phyloP scores from a whole-genome alignment of 2,797 vertebrate genomes.

The Podarcis lilfordi region DNA sequence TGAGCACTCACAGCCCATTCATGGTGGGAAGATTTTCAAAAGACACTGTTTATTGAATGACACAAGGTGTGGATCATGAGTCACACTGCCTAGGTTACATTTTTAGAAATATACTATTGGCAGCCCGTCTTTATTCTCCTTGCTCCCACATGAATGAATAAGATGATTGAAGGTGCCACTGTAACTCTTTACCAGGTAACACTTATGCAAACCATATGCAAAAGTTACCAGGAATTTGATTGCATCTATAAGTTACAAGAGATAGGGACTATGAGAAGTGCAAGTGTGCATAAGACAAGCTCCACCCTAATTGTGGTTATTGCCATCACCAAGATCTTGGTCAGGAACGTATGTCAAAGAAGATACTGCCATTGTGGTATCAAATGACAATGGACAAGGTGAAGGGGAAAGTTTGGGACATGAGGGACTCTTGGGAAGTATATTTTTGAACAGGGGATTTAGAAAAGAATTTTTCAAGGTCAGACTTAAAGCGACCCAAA shows the following conservation, averaged over 20 bases:
- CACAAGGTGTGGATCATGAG: conserved; percentile 64
- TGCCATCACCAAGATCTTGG: background rate
- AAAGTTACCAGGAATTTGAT: background rate
- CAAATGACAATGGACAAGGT: background rate
- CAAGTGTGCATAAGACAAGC: background rate
- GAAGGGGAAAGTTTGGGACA: background rate
- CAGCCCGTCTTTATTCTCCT: conserved; percentile 54
- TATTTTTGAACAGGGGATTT: background rate
- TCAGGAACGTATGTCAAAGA: background rate
- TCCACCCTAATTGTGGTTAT: background rate
- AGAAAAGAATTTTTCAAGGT: background rate
- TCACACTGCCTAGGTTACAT: conserved; percentile 63
- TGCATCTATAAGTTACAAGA: background rate
- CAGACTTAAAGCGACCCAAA: background rate
- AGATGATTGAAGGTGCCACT: conserved; percentile 36
- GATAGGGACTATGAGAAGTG: background rate
- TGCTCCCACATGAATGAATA: conserved; percentile 66
- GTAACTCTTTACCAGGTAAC: conserved; percentile 45
- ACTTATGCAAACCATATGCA: background rate
- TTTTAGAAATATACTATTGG: conserved; percentile 2
- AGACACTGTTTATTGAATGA: conserved; percentile 63
- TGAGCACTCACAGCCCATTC: conserved; percentile 53
- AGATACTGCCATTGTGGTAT: background rate
- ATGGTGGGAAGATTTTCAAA: conserved; percentile 62
- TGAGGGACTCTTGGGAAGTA: background rate